These are phyloP conservation scores for Scophthalmus maximus DNA, from an alignment of 2,113 vertebrate genomes.

Conservation along the genomic window DNA sequence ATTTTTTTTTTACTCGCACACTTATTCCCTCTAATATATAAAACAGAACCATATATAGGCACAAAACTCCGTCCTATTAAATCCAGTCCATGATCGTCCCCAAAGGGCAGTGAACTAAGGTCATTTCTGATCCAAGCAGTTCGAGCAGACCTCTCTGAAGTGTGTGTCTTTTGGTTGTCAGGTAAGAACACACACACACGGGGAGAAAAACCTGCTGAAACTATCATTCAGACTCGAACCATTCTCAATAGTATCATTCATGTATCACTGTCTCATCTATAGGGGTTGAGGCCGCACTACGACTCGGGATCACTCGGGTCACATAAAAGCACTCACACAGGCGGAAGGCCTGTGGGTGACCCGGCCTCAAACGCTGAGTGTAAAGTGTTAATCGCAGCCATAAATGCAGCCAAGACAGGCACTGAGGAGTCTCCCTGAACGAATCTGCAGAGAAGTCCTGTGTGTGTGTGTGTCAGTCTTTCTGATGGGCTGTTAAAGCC, in stretches of 20 bases:
- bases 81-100: constrained; percentile 15
- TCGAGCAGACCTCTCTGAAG: constrained; percentile 33
- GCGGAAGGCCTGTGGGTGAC: constrained; percentile 37
- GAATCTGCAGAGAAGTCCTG: constrained; percentile 47
- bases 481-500: constrained; percentile 76
- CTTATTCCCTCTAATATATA: constrained; percentile 29
- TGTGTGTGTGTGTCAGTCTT: constrained; percentile 55
- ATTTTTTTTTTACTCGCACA: neutral
- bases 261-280: constrained; percentile 39
- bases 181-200: constrained; percentile 4
- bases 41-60: constrained; percentile 37
- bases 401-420: constrained; percentile 25
- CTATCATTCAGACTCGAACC: constrained; percentile 36
- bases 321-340: constrained; percentile 38
- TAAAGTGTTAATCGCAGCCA: constrained; percentile 61
- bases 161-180: constrained; percentile 22
- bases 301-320: constrained; percentile 39
- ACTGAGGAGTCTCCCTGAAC: constrained; percentile 46
- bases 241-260: constrained; percentile 37
- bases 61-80: constrained; percentile 28
- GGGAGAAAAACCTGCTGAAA: constrained; percentile 44
- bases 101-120: constrained; percentile 7
- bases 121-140: constrained; percentile 7
- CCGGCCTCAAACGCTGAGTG: constrained; percentile 11
- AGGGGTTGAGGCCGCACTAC: constrained; percentile 14